phyloP scores from a whole-genome alignment of 2,113 vertebrate genomes.

The Rhea americana region DNA sequence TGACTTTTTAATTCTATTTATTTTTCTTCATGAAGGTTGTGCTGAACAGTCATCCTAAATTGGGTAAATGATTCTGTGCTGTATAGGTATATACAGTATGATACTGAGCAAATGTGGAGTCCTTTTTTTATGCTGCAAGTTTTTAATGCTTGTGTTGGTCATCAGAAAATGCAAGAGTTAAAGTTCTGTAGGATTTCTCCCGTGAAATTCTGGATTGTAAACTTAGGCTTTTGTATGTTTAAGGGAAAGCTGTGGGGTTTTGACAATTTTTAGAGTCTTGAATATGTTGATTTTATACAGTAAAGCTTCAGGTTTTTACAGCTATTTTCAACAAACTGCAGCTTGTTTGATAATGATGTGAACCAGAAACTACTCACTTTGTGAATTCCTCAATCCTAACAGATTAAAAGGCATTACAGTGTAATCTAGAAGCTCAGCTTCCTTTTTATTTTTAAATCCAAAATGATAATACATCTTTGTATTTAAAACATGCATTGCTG shows the following conservation, averaged over 20 bases:
- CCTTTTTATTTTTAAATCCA: constrained; percentile 71
- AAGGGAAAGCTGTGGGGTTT: constrained; percentile 67
- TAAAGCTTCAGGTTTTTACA: constrained; percentile 75
- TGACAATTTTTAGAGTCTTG: constrained; percentile 69
- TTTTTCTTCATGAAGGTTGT: constrained; percentile 66
- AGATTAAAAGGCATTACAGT: constrained; percentile 46
- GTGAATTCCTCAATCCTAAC: constrained; percentile 47
- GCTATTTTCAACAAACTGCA: constrained; percentile 76
- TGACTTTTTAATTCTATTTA: constrained; percentile 73
- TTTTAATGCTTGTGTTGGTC: constrained; percentile 35
- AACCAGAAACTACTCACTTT: constrained; percentile 65
- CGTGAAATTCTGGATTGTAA: constrained; percentile 66
- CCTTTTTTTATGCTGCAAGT: constrained; percentile 59
- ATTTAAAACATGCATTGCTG: constrained; percentile 78
- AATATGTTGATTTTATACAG: constrained; percentile 73
- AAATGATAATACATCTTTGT: constrained; percentile 76
- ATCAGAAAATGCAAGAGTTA: constrained; percentile 42
- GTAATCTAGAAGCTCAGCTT: constrained; percentile 70
- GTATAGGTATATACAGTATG: constrained; percentile 34
- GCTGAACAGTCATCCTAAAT: constrained; percentile 56
- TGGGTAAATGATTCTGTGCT: constrained; percentile 47
- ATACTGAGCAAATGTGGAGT: constrained; percentile 47
- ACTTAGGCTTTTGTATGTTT: constrained; percentile 73
- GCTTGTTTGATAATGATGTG: constrained; percentile 72
- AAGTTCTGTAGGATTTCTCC: constrained; percentile 61